Evolutionary conservation across 2,113 vertebrate genomes (phyloP).

Genomic region (Ochotona princeps): DNA sequence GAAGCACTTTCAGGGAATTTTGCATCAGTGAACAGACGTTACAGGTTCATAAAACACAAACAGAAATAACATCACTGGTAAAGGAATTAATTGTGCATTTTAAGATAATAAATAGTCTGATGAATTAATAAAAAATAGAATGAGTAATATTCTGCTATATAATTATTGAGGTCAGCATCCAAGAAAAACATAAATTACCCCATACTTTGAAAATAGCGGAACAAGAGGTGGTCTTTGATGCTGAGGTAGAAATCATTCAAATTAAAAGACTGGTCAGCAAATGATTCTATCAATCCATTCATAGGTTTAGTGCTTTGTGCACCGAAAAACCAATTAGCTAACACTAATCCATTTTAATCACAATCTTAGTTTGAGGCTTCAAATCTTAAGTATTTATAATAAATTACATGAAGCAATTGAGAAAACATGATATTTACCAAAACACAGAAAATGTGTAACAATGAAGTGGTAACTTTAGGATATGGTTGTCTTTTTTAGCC

Average conservation of each 20-base stretch:
- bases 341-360: neutral
- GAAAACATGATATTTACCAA: no score
- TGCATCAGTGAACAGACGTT: neutral
- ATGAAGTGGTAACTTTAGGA: no score
- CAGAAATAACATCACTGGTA: no score
- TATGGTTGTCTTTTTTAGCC: no score
- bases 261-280: neutral
- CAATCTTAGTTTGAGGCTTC: neutral
- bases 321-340: no score
- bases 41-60: no score
- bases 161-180: slow-evolving; percentile 1
- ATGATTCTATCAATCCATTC: neutral
- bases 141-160: neutral
- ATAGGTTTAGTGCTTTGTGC: neutral
- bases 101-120: neutral
- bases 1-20: neutral
- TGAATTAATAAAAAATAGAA: neutral
- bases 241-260: neutral
- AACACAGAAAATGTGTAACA: no score
- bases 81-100: neutral
- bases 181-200: slow-evolving; percentile 40
- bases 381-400: neutral
- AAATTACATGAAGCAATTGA: neutral
- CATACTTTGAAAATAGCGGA: neutral
- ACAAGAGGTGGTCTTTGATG: neutral